phyloP scores from a whole-genome alignment of 2,113 vertebrate genomes.

The Uria aalge region DNA sequence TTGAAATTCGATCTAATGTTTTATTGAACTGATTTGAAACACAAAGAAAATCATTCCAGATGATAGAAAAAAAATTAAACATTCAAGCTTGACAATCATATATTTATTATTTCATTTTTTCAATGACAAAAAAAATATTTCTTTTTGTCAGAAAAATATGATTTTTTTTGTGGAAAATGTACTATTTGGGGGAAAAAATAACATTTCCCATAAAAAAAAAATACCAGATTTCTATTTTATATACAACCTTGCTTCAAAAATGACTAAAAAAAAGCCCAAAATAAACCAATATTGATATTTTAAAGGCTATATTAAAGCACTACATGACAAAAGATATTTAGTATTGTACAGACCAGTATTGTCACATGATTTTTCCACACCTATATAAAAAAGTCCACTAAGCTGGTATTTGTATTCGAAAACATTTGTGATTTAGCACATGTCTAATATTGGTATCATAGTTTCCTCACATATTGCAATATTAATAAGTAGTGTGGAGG shows the following conservation, averaged over 20 bases:
- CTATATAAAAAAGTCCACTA: not conserved
- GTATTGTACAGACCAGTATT: not conserved
- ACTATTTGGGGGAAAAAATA: not conserved
- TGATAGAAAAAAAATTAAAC: not conserved
- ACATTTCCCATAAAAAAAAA: not conserved
- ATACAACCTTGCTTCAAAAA: not conserved
- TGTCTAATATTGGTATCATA: not conserved
- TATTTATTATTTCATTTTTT: not conserved
- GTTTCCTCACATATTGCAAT: not conserved
- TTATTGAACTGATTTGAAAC: not conserved
- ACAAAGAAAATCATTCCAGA: not conserved
- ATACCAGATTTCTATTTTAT: not conserved
- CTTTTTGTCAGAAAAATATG: fast-evolving
- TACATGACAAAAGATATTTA: not conserved
- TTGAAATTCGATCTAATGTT: not conserved
- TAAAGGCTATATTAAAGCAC: not conserved
- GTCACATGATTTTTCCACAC: not conserved
- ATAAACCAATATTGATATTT: not conserved
- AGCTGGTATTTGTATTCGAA: not conserved
- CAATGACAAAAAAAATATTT: not conserved
- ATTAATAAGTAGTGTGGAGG: not conserved
- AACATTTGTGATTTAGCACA: not conserved
- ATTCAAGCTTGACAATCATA: fast-evolving
- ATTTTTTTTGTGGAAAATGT: not conserved
- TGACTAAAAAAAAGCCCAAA: fast-evolving